Evolutionary conservation across 2,888 invertebrate species (phyloP).

Genomic region (Hypsopygia costalis): DNA sequence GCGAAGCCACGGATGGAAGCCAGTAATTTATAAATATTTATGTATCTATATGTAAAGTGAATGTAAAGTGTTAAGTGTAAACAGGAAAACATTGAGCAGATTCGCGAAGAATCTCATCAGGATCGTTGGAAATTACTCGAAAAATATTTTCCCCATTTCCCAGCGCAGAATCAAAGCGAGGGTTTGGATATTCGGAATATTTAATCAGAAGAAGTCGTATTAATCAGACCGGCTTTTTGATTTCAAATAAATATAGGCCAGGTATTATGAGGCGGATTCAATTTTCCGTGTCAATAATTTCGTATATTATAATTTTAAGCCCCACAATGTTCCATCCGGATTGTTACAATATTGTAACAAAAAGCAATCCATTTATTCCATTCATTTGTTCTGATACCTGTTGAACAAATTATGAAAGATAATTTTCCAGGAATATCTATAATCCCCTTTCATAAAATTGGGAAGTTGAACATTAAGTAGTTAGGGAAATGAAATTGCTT

Average conservation of each 20-base stretch:
- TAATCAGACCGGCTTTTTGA: constrained; percentile 38
- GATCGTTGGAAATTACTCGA: constrained; percentile 13
- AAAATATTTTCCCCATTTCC: constrained; percentile 31
- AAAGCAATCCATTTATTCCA: neutral
- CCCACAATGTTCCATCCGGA: too few species aligned
- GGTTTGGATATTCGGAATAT: constrained; percentile 34
- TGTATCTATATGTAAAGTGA: too few species aligned
- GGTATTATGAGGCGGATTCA: constrained; percentile 27
- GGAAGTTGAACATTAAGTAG: too few species aligned
- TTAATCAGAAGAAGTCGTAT: constrained; percentile 38
- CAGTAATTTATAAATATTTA: too few species aligned
- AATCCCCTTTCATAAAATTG: too few species aligned
- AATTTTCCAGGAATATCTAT: neutral
- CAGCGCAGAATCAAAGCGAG: constrained; percentile 29
- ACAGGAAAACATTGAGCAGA: neutral
- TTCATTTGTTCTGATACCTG: neutral
- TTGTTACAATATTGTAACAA: neutral
- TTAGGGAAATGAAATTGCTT: too few species aligned
- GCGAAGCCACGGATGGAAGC: too few species aligned
- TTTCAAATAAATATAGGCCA: constrained; percentile 33
- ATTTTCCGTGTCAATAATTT: constrained; percentile 39
- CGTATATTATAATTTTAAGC: neutral
- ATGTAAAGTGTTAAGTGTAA: too few species aligned
- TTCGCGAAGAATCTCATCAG: neutral
- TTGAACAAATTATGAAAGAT: neutral